These are phyloP conservation scores for Brachionus rubens DNA, from an alignment of 1,140 invertebrate species.

Conservation along the genomic window DNA sequence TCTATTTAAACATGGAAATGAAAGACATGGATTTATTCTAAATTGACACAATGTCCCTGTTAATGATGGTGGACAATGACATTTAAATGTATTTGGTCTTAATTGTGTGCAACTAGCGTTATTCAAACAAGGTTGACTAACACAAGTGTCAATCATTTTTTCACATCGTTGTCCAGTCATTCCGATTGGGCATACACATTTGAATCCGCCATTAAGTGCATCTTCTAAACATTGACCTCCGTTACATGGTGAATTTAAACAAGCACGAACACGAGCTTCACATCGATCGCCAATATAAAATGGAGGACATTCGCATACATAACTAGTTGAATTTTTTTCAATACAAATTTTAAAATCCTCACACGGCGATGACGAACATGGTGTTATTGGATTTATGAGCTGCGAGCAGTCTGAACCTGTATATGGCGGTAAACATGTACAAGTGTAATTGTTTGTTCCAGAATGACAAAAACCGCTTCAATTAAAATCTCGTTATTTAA, in stretches of 20 bases:
- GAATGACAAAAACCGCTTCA: conserved; percentile 24
- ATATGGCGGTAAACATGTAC: neutral
- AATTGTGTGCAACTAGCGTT: conserved; percentile 20
- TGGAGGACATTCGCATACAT: conserved; percentile 27
- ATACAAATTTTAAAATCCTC: conserved; percentile 49
- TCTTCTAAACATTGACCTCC: conserved; percentile 13
- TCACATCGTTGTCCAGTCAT: conserved; percentile 26
- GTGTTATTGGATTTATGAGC: conserved; percentile 60
- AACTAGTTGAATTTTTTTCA: neutral
- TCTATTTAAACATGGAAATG: conserved; percentile 48
- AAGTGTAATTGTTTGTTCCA: conserved; percentile 49
- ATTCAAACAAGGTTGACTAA: neutral
- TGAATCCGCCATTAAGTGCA: conserved; percentile 13
- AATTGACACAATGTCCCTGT: conserved; percentile 18
- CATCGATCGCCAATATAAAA: conserved; percentile 28
- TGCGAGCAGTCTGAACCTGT: conserved; percentile 34
- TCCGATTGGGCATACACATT: conserved; percentile 1
- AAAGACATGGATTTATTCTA: conserved; percentile 45
- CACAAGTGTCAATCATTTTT: neutral
- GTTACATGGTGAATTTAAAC: conserved; percentile 54
- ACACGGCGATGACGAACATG: conserved; percentile 48
- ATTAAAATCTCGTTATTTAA: neutral
- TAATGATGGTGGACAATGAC: conserved; percentile 15
- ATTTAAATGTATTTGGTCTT: conserved; percentile 48
- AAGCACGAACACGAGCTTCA: neutral